phyloP scores from a whole-genome alignment of 1,140 invertebrate genomes.

The Bombus pyrosoma region DNA sequence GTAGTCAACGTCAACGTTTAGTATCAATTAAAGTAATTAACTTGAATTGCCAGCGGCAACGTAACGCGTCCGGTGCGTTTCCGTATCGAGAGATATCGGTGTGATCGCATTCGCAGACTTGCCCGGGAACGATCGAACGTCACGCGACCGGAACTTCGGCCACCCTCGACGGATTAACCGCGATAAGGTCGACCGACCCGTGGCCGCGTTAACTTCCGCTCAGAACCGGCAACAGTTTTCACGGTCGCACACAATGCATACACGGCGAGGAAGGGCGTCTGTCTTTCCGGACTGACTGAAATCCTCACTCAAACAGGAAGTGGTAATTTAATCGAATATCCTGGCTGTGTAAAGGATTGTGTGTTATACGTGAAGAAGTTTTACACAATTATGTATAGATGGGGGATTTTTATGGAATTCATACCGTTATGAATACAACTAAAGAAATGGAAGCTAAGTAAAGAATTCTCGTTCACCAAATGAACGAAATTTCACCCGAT shows the following conservation, averaged over 20 bases:
- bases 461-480: too few species aligned
- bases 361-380: not conserved
- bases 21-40: constrained; percentile 51
- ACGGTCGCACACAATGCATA: not conserved
- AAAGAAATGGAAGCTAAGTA: too few species aligned
- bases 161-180: constrained; percentile 7
- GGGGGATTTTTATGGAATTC: too few species aligned
- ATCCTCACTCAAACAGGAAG: constrained; percentile 15
- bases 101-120: not conserved
- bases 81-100: constrained; percentile 21
- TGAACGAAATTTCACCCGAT: too few species aligned
- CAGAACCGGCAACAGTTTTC: not conserved
- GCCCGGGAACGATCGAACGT: not conserved
- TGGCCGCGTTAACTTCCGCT: not conserved
- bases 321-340: not conserved
- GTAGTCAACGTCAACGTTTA: constrained; percentile 24
- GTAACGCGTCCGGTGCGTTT: constrained; percentile 6
- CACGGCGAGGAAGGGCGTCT: constrained; percentile 9
- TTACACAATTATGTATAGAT: too few species aligned
- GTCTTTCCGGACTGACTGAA: not conserved
- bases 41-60: constrained; percentile 16
- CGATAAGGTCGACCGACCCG: not conserved
- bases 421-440: too few species aligned
- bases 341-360: not conserved
- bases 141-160: constrained; percentile 29